Base-by-base conservation (phyloP, 92 coral and sea anemone genomes). In the Heliopora coerulea region DNA sequence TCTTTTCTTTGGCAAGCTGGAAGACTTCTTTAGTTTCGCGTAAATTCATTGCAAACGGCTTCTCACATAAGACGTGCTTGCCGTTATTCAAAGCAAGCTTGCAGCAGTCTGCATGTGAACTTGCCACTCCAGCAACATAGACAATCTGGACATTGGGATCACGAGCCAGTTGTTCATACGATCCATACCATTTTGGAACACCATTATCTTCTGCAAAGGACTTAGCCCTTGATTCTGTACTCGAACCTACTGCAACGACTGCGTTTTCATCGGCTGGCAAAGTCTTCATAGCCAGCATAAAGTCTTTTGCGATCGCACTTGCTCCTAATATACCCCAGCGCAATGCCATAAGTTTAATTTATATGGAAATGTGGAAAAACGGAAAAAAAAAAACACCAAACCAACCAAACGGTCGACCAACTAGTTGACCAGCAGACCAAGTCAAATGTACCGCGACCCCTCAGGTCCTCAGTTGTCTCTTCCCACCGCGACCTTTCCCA, bases 241-340 rank as follows among this genome's bases (percentile, higher is more conserved):
- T 87, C 3, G 96, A 79, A 12, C 86, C 93, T 48, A 93, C 84
- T 12, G 96, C 96, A 50, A 93, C 96, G 15, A 85, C 68, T 28
- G 41, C 70, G 54, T 93, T 92, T n/a, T 93, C 96, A 12, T 76
- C 77, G 18, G 78, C 81, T 23, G 95, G 91, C 23, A 93, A 85
- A 31, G 96, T 87, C 83, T 87, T 87, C 72, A 90, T 34, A 5
- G 96, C 91, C 19, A 86, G 65, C n/a, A 86, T 59, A 68, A 93
- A 93, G 79, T 93, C 98, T 49, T 86, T 78, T 12, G 96, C 95
- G 26, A 93, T 93, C 68, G 70, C 82, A 34, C 98, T 75, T 9
- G 93, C 92, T 24, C 98, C 98, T n/a, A 93, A 63, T 44, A 93
- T 86, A 2, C 98, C 98, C 98, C 98, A 93, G 3, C 87, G 80